Evolutionary conservation across 1,140 invertebrate species (phyloP).

Genomic region (Drosophila obscura): DNA sequence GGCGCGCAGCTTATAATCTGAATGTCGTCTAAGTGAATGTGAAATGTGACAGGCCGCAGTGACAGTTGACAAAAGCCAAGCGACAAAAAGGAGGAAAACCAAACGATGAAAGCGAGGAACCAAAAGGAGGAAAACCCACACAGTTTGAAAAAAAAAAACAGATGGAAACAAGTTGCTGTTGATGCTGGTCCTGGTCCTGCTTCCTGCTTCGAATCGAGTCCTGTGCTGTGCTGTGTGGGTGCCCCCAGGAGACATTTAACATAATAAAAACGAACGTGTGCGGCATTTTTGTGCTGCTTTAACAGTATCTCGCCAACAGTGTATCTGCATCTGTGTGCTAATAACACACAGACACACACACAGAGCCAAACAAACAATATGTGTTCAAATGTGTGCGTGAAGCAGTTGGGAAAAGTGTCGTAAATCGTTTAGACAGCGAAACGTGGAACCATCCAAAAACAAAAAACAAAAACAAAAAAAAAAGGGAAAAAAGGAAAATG

Average conservation of each 20-base stretch:
- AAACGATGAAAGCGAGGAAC: slow-evolving; percentile 11
- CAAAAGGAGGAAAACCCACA: slow-evolving; percentile 8
- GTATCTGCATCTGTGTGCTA: slow-evolving; percentile 70
- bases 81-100: slow-evolving; percentile 18
- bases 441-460: slow-evolving; percentile 58
- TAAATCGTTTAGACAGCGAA: slow-evolving; percentile 79
- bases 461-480: neutral
- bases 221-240: slow-evolving; percentile 13
- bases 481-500: slow-evolving; percentile 15
- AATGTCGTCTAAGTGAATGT: slow-evolving; percentile 56
- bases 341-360: slow-evolving; percentile 40
- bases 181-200: slow-evolving; percentile 19
- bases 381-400: slow-evolving; percentile 68
- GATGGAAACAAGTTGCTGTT: slow-evolving; percentile 50
- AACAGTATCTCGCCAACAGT: slow-evolving; percentile 32
- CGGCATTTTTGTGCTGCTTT: slow-evolving; percentile 70
- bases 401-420: slow-evolving; percentile 80
- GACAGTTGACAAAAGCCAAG: slow-evolving; percentile 64
- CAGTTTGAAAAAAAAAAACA: slow-evolving; percentile 19
- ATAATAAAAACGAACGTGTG: slow-evolving; percentile 81
- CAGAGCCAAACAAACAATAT: slow-evolving; percentile 60
- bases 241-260: slow-evolving; percentile 79
- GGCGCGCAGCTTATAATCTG: slow-evolving; percentile 53
- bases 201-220: too few relatives aligned
- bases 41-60: slow-evolving; percentile 69